These are phyloP conservation scores for Phymatocera aterrima DNA, from an alignment of 2,888 invertebrate species.

Conservation along the genomic window DNA sequence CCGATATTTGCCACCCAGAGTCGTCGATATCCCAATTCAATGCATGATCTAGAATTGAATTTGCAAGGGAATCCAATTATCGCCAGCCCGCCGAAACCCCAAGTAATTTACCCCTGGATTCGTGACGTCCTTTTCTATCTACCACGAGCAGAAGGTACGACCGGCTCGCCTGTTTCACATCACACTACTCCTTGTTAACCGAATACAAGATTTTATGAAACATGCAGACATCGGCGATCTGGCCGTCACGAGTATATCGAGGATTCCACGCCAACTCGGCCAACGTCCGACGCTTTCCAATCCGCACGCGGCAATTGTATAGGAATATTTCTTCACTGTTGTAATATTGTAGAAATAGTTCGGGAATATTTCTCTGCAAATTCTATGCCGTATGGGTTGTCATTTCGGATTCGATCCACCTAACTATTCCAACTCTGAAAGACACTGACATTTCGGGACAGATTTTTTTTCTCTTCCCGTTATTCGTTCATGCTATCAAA, in stretches of 20 bases:
- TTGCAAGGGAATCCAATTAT: slow-evolving; percentile 69
- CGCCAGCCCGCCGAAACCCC: slow-evolving; percentile 71
- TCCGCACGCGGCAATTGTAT: too few species aligned
- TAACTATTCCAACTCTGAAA: too few species aligned
- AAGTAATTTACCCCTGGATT: slow-evolving; percentile 65
- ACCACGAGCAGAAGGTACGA: background rate
- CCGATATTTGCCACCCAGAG: background rate
- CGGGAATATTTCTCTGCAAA: too few species aligned
- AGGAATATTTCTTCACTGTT: too few species aligned
- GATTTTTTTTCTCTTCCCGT: too few species aligned
- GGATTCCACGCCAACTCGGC: background rate
- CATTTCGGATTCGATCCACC: too few species aligned
- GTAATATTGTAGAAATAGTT: too few species aligned
- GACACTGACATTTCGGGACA: too few species aligned
- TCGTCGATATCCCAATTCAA: slow-evolving; percentile 6
- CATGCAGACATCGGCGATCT: background rate
- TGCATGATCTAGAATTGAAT: slow-evolving; percentile 14
- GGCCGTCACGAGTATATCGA: background rate
- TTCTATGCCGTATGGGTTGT: too few species aligned
- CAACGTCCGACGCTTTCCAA: too few species aligned
- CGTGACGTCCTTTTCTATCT: slow-evolving; percentile 3
- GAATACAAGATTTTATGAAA: background rate
- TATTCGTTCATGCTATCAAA: too few species aligned
- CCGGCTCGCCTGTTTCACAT: background rate
- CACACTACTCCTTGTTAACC: background rate